Percentiles rank a stretch among this genome's conserved stretches.
phyloP scores from a whole-genome alignment of 2,888 invertebrate species.

The Sclerodermus sp. region DNA sequence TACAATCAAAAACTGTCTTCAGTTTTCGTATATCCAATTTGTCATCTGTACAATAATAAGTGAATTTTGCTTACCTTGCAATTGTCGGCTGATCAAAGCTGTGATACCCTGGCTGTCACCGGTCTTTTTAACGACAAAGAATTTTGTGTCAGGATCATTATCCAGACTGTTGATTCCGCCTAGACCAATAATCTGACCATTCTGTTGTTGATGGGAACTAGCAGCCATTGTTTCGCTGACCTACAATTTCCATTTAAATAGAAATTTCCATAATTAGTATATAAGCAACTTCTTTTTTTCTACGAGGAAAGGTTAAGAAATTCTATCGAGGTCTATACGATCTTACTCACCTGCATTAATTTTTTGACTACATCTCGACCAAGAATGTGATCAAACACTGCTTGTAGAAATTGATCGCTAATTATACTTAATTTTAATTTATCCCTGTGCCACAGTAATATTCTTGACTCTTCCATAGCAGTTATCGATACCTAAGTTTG shows the following conservation, averaged over 20 bases:
- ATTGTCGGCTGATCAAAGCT: slow-evolving; percentile 73
- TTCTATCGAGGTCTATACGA: too few relatives aligned
- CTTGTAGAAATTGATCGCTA: slow-evolving; percentile 79
- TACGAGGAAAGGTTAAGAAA: too few relatives aligned
- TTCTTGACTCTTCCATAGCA: slow-evolving; percentile 82
- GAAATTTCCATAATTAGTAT: too few relatives aligned
- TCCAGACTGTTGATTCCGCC: slow-evolving; percentile 43
- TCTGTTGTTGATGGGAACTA: slow-evolving; percentile 68
- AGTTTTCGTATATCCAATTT: too few relatives aligned
- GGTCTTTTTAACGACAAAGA: slow-evolving; percentile 74
- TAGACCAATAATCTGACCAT: slow-evolving; percentile 64
- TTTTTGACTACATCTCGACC: slow-evolving; percentile 85
- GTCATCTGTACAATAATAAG: too few relatives aligned
- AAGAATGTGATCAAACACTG: slow-evolving; percentile 83
- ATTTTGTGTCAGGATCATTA: slow-evolving; percentile 71
- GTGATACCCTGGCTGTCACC: slow-evolving; percentile 78
- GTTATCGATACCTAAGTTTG: slow-evolving; percentile 83
- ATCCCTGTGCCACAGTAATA: slow-evolving; percentile 83
- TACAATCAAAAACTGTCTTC: too few relatives aligned
- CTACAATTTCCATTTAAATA: slow-evolving; percentile 55
- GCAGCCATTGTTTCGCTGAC: slow-evolving; percentile 81
- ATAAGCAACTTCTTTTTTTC: too few relatives aligned
- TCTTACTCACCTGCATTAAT: slow-evolving; percentile 72
- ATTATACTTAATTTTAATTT: slow-evolving; percentile 83
- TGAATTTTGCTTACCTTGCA: slow-evolving; percentile 68